A percentile compares a stretch with the other conserved stretches of the same genome.
phyloP scores from a whole-genome alignment of 2,888 invertebrate genomes.

The Pyralis farinalis region DNA sequence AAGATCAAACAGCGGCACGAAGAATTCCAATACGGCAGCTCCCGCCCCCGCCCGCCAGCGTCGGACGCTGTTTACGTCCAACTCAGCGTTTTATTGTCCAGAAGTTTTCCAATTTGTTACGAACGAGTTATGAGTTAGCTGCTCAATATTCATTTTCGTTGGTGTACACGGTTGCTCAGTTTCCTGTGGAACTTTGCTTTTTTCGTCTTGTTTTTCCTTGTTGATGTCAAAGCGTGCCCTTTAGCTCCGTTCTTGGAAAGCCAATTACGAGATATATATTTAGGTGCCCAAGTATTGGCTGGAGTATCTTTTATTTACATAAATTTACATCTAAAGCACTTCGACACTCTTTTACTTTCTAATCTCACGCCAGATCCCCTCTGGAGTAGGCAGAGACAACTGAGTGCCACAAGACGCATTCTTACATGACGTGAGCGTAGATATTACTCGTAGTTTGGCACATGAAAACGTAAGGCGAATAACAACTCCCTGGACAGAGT shows the following conservation, averaged over 20 bases:
- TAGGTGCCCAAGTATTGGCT: no score
- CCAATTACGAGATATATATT: not conserved
- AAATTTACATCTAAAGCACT: no score
- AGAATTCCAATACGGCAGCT: not conserved
- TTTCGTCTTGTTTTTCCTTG: not conserved
- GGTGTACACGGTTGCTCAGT: not conserved
- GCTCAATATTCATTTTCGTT: constrained; percentile 9
- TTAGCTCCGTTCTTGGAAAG: not conserved
- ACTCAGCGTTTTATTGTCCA: not conserved
- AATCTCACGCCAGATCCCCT: no score
- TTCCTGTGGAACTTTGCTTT: not conserved
- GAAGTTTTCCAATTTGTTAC: constrained; percentile 22
- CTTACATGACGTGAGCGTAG: no score
- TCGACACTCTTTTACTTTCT: no score
- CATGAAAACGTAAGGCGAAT: no score
- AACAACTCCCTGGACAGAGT: no score
- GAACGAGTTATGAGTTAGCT: constrained; percentile 12
- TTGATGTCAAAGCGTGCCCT: not conserved
- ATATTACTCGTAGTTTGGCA: no score
- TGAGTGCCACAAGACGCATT: no score
- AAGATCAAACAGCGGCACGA: not conserved
- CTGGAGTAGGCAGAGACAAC: no score
- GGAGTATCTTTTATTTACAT: no score
- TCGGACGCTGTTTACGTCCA: constrained; percentile 4
- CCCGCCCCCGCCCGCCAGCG: not conserved